Conservation (phyloP, 1,140 invertebrate genomes). For the Megathymus violae region DNA sequence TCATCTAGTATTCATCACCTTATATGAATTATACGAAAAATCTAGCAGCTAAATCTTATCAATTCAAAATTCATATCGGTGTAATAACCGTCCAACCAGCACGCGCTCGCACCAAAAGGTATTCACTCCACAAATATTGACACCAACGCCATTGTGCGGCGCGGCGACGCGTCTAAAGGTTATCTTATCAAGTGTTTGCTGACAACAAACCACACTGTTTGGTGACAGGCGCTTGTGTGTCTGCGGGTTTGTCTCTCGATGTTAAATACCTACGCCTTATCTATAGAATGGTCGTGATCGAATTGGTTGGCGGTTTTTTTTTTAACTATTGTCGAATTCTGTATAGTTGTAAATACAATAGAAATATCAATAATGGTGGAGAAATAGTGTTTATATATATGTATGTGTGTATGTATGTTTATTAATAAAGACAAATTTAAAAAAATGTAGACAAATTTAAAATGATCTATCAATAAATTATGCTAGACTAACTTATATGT, state of each 20-base stretch:
- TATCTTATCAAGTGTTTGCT: conserved; percentile 79
- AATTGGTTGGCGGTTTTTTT: conserved; percentile 58
- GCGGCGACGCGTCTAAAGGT: conserved; percentile 71
- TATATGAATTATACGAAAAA: too few relatives aligned
- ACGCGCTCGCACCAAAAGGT: conserved; percentile 70
- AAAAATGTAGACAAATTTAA: too few relatives aligned
- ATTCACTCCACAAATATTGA: conserved; percentile 77
- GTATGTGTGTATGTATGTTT: too few relatives aligned
- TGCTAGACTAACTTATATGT: too few relatives aligned
- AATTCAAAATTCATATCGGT: conserved; percentile 58
- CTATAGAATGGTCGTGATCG: conserved; percentile 66
- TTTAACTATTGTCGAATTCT: too few relatives aligned
- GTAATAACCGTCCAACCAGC: conserved; percentile 48
- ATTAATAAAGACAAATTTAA: too few relatives aligned
- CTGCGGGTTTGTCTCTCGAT: conserved; percentile 68
- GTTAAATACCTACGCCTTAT: conserved; percentile 59
- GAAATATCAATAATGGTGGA: too few relatives aligned
- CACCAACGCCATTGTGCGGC: conserved; percentile 75
- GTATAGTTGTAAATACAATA: too few relatives aligned
- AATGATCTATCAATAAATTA: too few relatives aligned
- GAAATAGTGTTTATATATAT: too few relatives aligned
- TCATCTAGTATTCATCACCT: too few relatives aligned
- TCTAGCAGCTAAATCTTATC: too few relatives aligned
- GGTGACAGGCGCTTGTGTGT: conserved; percentile 76
- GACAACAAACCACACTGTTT: conserved; percentile 67